Evolutionary conservation across 2,888 invertebrate genomes (phyloP).

Genomic region (Troilus luridus): DNA sequence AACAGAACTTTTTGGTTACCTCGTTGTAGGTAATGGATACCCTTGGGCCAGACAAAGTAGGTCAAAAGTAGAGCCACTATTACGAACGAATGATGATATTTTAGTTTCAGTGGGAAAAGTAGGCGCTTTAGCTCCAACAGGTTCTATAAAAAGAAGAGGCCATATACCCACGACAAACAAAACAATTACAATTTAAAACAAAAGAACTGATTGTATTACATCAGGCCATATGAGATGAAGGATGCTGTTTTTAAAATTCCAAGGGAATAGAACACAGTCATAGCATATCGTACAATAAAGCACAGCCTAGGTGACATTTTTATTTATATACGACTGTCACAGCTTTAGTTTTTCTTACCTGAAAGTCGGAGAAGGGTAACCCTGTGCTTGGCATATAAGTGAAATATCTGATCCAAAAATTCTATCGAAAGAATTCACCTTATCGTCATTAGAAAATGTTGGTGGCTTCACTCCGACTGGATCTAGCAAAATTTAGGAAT

Average conservation of each 20-base stretch:
- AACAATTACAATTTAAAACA: background rate
- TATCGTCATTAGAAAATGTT: conserved; percentile 76
- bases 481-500: conserved; percentile 70
- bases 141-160: conserved; percentile 63
- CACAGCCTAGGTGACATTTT: background rate
- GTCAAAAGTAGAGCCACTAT: conserved; percentile 66
- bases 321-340: background rate
- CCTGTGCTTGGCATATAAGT: conserved; percentile 74
- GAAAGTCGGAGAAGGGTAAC: conserved; percentile 72
- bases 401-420: conserved; percentile 70
- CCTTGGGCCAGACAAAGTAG: conserved; percentile 73
- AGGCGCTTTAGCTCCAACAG: conserved; percentile 75
- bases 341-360: conserved; percentile 67
- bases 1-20: conserved; percentile 70
- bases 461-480: conserved; percentile 80
- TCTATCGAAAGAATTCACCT: conserved; percentile 75
- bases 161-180: background rate
- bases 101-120: conserved; percentile 74
- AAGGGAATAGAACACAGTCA: background rate
- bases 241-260: background rate
- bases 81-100: conserved; percentile 68
- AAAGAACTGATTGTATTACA: background rate
- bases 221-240: background rate
- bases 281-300: background rate
- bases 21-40: conserved; percentile 73